Conservation (phyloP, 2,797 vertebrate genomes). For the Columba guinea region DNA sequence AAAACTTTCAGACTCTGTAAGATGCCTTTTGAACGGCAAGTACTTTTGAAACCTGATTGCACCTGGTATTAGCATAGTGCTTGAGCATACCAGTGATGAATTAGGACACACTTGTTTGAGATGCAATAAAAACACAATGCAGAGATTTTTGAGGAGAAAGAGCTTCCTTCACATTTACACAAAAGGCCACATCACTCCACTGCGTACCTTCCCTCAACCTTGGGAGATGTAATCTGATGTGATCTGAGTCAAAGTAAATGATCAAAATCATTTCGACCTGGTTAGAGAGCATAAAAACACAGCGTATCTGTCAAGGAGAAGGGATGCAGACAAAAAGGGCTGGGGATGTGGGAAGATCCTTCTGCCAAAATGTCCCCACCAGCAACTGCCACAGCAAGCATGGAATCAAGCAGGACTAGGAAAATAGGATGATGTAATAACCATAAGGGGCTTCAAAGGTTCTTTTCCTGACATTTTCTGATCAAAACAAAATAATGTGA, state of each 20-base stretch:
- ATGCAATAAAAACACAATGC: neutral
- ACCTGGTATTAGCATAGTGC: neutral
- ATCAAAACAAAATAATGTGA: neutral
- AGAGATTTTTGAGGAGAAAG: neutral
- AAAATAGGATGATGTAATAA: neutral
- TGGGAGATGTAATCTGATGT: neutral
- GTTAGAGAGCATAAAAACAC: neutral
- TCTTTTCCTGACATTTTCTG: neutral
- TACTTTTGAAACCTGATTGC: neutral
- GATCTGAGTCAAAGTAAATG: neutral
- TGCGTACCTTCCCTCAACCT: neutral
- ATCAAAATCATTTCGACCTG: neutral
- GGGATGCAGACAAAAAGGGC: neutral
- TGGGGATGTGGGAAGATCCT: neutral
- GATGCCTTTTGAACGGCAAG: neutral
- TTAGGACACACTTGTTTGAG: neutral
- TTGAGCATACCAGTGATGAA: neutral
- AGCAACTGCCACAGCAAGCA: accelerated
- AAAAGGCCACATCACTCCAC: neutral
- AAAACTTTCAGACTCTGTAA: neutral
- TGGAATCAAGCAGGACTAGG: no score
- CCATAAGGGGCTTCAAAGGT: neutral
- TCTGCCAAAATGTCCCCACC: neutral
- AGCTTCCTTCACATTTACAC: neutral
- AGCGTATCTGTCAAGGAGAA: accelerated